Percentiles rank a stretch among this genome's conserved stretches.
phyloP scores from a whole-genome alignment of 2,797 vertebrate species.

The Phalanger gymnotis region DNA sequence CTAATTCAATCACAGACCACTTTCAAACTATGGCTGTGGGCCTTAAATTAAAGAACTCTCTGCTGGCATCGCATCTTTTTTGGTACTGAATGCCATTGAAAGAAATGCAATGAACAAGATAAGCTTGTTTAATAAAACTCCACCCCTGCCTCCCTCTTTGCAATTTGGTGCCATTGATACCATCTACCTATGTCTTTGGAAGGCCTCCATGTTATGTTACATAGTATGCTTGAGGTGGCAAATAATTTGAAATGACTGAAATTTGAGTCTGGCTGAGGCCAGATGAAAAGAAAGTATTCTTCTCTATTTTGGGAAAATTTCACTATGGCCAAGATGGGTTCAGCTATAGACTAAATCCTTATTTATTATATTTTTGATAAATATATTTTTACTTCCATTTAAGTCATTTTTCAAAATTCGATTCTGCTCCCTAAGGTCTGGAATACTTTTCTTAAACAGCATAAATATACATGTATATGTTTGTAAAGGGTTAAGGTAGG shows the following conservation, averaged over 20 bases:
- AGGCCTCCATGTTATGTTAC: neutral
- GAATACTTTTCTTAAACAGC: neutral
- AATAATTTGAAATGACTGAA: slow-evolving; percentile 19
- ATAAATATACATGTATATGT: slow-evolving; percentile 14
- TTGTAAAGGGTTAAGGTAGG: slow-evolving; percentile 13
- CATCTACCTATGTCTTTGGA: neutral
- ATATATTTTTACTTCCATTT: slow-evolving; percentile 37
- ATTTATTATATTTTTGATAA: slow-evolving; percentile 20
- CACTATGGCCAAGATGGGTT: slow-evolving; percentile 12
- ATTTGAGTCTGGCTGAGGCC: neutral
- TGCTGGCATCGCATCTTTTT: neutral
- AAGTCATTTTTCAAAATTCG: slow-evolving; percentile 33
- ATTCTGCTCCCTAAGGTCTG: neutral
- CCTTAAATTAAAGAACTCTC: neutral
- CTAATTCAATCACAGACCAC: neutral
- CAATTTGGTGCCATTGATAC: neutral
- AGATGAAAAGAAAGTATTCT: slow-evolving; percentile 30
- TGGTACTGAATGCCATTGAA: neutral
- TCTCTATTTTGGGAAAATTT: slow-evolving; percentile 18
- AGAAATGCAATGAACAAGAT: neutral
- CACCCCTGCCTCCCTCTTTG: neutral
- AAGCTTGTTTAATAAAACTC: slow-evolving; percentile 4
- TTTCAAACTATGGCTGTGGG: neutral
- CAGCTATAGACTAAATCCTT: slow-evolving; percentile 36
- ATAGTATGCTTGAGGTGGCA: slow-evolving; percentile 25